Evolutionary conservation across 2,888 invertebrate genomes (phyloP), one percentile per base, ranked within the genome.

Genomic region (Callimorpha dominula): DNA sequence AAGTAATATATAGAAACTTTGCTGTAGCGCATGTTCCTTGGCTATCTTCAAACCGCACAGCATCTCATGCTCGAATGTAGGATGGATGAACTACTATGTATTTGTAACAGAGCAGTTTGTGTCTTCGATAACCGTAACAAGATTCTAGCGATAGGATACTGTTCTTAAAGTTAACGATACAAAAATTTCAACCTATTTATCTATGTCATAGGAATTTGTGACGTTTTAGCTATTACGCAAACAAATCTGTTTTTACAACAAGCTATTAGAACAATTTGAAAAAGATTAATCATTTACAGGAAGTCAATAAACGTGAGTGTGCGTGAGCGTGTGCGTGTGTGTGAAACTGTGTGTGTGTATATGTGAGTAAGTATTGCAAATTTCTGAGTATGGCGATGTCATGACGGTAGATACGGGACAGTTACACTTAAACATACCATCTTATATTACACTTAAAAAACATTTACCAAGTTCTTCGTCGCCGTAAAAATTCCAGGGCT

Each of bases 401-500:
- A 5, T 52, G 1, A 15, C 0, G 17, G 6, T 52, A 17, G 52
- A 17, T 17, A 52, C 17, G 6, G 5, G 4, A 9, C n/a, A 20
- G 12, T 9, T 60, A n/a, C 9, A 52, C 8, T 20, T n/a, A 49
- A 65, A 12, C 46, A 31, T 31, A 31, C 31, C 31, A 31, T 31
- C 11, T 54, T n/a, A 46, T 11, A 65, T 64, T 64, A 17, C 6
- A 17, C 8, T 17, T 17, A 46, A 4, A 49, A 62, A 63, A 20
- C 14, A 49, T 15, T 67, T 74, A 74, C 74, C 74, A 50, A n/a
- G 17, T 42, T 49, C 49, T 17, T 74, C 66, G 11, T 69, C 74
- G 0, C 66, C 69, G 49, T 69, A 69, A 46, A 96, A 96, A 81
- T 97, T 97, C 98, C 98, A 98, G 9, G 96, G 93, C 86, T 98